These are phyloP conservation scores for Euglossa dilemma DNA, from an alignment of 1,140 invertebrate species.

Conservation along the genomic window DNA sequence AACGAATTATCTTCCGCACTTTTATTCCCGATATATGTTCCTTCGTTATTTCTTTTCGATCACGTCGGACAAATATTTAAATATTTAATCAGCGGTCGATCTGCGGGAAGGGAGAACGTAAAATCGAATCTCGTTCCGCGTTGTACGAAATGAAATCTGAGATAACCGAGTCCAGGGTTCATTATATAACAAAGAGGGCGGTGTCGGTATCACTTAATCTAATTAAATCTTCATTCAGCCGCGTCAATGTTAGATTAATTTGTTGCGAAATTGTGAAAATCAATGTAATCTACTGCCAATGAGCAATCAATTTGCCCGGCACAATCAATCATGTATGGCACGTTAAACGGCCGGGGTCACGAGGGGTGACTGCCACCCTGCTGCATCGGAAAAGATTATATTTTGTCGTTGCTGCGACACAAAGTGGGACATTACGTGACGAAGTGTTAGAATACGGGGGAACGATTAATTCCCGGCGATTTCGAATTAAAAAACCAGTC, in stretches of 20 bases:
- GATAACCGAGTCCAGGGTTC: background rate
- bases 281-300: conserved; percentile 13
- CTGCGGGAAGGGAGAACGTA: background rate
- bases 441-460: background rate
- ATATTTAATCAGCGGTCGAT: no score
- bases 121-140: background rate
- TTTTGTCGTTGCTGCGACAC: background rate
- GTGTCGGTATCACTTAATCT: background rate
- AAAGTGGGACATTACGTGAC: background rate
- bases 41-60: no score
- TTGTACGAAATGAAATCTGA: background rate
- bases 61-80: background rate
- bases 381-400: background rate
- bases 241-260: background rate
- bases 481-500: no score
- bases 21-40: no score
- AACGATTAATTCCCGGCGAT: background rate
- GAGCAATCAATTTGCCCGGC: conserved; percentile 16
- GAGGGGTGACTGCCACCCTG: conserved; percentile 5
- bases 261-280: conserved; percentile 17
- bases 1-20: no score
- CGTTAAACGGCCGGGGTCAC: background rate
- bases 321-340: conserved; percentile 22
- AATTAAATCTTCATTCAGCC: conserved; percentile 3
- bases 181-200: background rate